phyloP scores from a whole-genome alignment of 2,797 vertebrate species.

The Telmatherina bonti region DNA sequence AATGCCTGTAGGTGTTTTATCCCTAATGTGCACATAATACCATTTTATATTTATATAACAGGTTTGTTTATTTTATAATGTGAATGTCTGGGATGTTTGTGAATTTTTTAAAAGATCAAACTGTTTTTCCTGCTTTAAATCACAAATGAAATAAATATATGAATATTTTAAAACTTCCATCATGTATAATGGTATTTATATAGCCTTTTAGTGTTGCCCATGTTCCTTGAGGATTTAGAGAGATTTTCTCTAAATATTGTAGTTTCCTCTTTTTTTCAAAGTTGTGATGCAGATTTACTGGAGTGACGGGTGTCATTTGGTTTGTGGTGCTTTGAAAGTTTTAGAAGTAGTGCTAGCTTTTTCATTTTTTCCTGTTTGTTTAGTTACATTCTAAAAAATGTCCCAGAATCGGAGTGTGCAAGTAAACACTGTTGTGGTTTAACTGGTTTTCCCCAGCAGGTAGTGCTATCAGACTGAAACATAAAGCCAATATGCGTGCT shows the following conservation, averaged over 20 bases:
- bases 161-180: conserved; percentile 30
- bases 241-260: conserved; percentile 1
- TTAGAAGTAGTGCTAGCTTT: neutral
- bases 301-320: too few species aligned
- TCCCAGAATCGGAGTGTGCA: neutral
- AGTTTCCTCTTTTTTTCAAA: neutral
- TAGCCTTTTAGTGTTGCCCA: neutral
- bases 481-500: conserved; percentile 1
- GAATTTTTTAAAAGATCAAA: conserved; percentile 76
- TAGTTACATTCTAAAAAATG: neutral
- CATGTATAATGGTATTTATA: neutral
- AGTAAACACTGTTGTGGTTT: conserved; percentile 22
- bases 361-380: neutral
- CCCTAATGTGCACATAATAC: conserved; percentile 90
- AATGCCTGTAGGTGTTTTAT: conserved; percentile 72
- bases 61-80: conserved; percentile 89
- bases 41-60: conserved; percentile 91
- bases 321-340: neutral
- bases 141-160: conserved; percentile 90
- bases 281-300: neutral
- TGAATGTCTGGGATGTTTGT: conserved; percentile 91
- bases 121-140: conserved; percentile 89
- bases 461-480: conserved; percentile 58
- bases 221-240: neutral
- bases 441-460: conserved; percentile 64